Base-by-base conservation (phyloP, 2,888 invertebrate genomes). In the Orthosia incerta region DNA sequence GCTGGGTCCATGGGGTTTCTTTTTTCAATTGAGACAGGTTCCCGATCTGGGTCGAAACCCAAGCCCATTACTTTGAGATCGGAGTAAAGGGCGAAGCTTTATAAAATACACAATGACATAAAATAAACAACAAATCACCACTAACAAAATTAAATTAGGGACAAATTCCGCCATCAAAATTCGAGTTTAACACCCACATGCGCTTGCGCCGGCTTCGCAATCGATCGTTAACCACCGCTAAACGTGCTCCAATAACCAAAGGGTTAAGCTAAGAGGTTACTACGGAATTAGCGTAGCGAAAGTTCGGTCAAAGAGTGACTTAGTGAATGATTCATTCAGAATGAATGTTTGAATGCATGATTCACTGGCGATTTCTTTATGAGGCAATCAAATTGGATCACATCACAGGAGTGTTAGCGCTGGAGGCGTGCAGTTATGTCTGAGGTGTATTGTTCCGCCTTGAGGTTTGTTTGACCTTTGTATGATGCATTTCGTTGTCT, bases 251-350 rank as follows among this genome's bases (percentile, higher is more conserved):
- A 82, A 78, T 82, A 81, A 79, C 74, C 59, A 16, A 53, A 70
- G 79, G 79, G 77, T 79, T 80, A 78, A 79, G 26, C 68, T 67
- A 71, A 74, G 61, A 79, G 79, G 83, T 85, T 74, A 79, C 69
- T 63, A 65, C 53, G 51, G 59, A 78, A 84, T 80, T 83, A 87
- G 80, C 84, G 80, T 76, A 73, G 76, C 87, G 82, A 88, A 86
- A 83, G 85, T 80, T 59, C 50, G 71, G 48, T 83, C 75, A 75
- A 71, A 51, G 74, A 64, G 60, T 61, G 66, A 72, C 64, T 81
- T 88, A 86, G 60, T 61, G 66, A 72, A 68, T 81, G 87, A 86
- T 67, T 84, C 80, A 86, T 76, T 48, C n/a, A 9, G 68, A 78
- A 74, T 65, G 70, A 78, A 80, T 71, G 82, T 79, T 78, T 76